Evolutionary conservation across 2,113 vertebrate genomes (phyloP), one percentile per base, ranked within the genome.

Genomic region (Lagopus muta): DNA sequence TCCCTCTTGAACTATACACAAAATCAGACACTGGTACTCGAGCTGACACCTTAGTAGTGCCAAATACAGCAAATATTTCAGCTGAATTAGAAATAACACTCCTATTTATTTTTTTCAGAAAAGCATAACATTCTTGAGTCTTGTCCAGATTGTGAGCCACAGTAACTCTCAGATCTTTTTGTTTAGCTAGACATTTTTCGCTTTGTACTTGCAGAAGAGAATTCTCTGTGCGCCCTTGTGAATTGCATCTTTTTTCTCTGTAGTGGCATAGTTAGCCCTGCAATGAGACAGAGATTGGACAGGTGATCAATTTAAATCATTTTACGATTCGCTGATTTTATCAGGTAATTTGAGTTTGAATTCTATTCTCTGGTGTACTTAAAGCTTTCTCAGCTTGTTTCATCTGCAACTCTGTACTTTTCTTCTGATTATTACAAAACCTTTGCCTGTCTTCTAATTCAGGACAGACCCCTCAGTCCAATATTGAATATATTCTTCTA

Each of bases 61-160:
- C 90, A 96, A 96, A 81, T 65, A 86, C 82, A 93, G 61, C 86
- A 96, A 95, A 95, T 96, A 94, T 81, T 95, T 94, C 90, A 90
- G 65, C 65, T 81, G 79, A 88, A 88, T 86, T 86, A 86, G 70
- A 88, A 83, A 95, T 91, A 93, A 81, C 65, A n/a, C 17, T 89
- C 27, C 34, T 93, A 75, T 92, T 94, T 91, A 50, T 55, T 71
- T 80, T 85, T 83, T 94, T 82, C 71, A 83, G 76, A 93, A 88
- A 74, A 72, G 30, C 67, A 30, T 88, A 80, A 67, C 64, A 94
- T 95, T 96, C 65, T 90, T 96, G 92, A 86, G 38, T 88, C 38
- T 34, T 40, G 20, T 74, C 82, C 95, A 93, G 61, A 28, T 78
- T 86, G 25, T 67, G 57, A 86, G 28, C 38, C 25, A 71, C 64